Base-by-base conservation (phyloP, 2,797 vertebrate genomes). In the Anguilla obscura region DNA sequence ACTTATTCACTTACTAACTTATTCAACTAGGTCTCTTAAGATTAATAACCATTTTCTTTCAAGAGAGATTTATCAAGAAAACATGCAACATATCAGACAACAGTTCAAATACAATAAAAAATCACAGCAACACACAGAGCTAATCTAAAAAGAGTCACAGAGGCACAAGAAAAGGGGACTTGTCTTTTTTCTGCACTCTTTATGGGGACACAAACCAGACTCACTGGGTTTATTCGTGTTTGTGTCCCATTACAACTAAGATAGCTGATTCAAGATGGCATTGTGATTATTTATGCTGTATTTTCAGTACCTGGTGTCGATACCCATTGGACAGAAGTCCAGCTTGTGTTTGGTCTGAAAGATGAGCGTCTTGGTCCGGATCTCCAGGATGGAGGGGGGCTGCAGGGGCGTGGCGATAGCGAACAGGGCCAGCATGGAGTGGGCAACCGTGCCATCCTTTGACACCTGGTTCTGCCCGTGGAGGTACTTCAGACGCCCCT, bases 311-410 rank as follows among this genome's bases (percentile, higher is more conserved):
- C 93, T 95, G 90, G 93, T 92, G 91, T 96, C 95, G 0, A 95
- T 93, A 0, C 93, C 92, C 91, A 94, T 0, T 0, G 95, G 95
- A 14, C 94, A 94, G 86, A 96, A 96, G 90, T 96, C 95, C 89
- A 95, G 93, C 50, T 93, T 93, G 92, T 96, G 95, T 92, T 96
- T 96, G 0, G 94, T 93, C 88, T 95, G 93, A 90, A 96, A 96
- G 89, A 95, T 92, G 87, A 94, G 87, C 69, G 91, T 94, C 92
- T 93, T 94, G 4, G 92, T 94, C 85, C 88, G 90, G 88, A 96
- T 90, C 91, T 95, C 94, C 91, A 94, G 92, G 87, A 95, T 92
- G 7, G 94, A 90, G 0, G 90, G 93, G 0, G 93, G 89, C 90
- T 94, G 94, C 80, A 95, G 36, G 0, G 95, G 94, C 0, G 93